Evolutionary conservation across 2,113 vertebrate species (phyloP), one percentile per base, ranked within the genome.

Genomic region (Misgurnus mizolepis): DNA sequence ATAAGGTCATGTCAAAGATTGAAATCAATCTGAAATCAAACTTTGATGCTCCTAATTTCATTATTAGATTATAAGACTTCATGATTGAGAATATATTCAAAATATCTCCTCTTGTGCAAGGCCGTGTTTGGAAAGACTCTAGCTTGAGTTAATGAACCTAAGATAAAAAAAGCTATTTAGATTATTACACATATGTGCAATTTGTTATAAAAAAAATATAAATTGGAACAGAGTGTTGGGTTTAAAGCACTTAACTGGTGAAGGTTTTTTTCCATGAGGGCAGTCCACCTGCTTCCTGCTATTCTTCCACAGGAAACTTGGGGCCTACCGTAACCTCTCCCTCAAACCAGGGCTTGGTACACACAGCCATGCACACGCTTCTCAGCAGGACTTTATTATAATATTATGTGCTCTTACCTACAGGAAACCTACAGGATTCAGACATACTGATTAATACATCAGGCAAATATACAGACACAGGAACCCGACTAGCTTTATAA

Each of bases 301-400:
- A 96, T 96, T 96, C 93, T 94, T 95, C 82, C 75, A 91, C 93
- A 95, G 94, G 94, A 96, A 96, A 84, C 89, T 75, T 75, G 67
- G 60, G 68, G 43, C 39, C 75, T 40, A 27, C 56, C 69, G 78
- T 79, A 68, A 47, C 69, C 81, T 76, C 65, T 75, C 77, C 27
- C 79, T 77, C 2, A 61, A 70, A 79, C 50, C 76, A 80, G 47
- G 22, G 45, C 27, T 67, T 41, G 53, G 65, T 40, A 64, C 61
- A 64, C 55, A 74, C 22, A 73, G 34, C 75, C 49, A 18, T 22
- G 53, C 70, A 67, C 27, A 60, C 14, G 55, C 66, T 75, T 43
- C 65, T 56, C 45, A 78, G 65, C 53, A 60, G 34, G 71, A 58
- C 49, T 61, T n/a, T 43, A 15, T n/a, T 39, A 17, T 49, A 39